Evolutionary conservation across 2,888 invertebrate species (phyloP), one percentile per base, ranked within the genome.

Genomic region (Sycophila texana): DNA sequence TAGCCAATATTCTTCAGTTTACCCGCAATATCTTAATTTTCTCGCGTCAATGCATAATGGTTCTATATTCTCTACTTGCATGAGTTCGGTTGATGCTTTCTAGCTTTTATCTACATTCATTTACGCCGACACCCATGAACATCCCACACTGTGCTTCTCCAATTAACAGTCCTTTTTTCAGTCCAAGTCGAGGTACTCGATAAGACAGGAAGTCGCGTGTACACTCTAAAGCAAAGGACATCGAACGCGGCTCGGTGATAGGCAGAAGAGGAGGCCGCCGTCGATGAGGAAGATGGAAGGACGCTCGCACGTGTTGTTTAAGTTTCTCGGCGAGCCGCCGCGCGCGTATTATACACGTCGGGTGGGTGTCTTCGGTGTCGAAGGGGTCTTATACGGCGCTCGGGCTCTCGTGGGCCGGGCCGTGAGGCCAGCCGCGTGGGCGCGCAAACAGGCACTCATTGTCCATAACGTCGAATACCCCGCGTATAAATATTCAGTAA

Each of bases 401-500:
- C 82, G 82, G 16, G 30, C 60, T 22, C 60, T 82, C 83, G 82
- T 82, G 82, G 82, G 83, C 81, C 77, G 83, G 12, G 26, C 26
- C 30, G 30, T 72, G 86, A 86, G 87, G 53, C 14, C 61, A 30
- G 30, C 26, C 30, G 47, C 86, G 87, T 86, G 86, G 86, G 86
- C 82, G 60, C 49, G 61, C 60, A 57, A 78, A 83, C 74, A 65
- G 74, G 78, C 77, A 82, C 82, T 85, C 83, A 85, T 87, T 85
- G 86, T 86, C 83, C 55, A 71, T 84, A 83, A 82, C 84, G 79
- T 84, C 80, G 75, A 83, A 84, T 84, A 82, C 71, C 76, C 66
- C 79, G 61, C 49, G 53, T 85, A 85, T 86, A 85, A 86, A 86
- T 87, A 86, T 87, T 86, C 86, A 86, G 83, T 82, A 82, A 85